These are phyloP conservation scores for Mareca strepera DNA, from an alignment of 2,797 vertebrate genomes.

Conservation along the genomic window DNA sequence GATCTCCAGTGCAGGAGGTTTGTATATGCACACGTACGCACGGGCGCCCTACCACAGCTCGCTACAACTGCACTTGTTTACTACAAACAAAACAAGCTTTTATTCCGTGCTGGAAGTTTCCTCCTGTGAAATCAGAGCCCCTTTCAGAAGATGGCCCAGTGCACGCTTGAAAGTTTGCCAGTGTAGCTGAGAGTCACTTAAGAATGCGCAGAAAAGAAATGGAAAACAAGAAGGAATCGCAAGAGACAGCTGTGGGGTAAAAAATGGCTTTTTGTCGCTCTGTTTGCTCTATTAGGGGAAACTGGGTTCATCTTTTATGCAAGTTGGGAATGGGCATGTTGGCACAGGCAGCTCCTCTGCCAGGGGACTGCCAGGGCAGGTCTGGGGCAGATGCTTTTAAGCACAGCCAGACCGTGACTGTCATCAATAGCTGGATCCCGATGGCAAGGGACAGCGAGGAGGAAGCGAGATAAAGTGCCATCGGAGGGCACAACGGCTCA, in stretches of 20 bases:
- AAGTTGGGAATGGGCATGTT: neutral
- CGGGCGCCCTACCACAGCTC: neutral
- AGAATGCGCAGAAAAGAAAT: neutral
- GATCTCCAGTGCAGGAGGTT: neutral
- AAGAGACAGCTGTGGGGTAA: constrained; percentile 23
- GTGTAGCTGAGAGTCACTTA: constrained; percentile 20
- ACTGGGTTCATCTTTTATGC: neutral
- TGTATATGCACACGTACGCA: neutral
- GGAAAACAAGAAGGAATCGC: neutral
- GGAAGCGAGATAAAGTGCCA: constrained; percentile 50
- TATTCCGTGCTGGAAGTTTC: constrained; percentile 26
- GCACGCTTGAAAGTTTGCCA: constrained; percentile 49
- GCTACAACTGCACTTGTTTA: constrained; percentile 32
- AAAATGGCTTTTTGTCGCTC: constrained; percentile 45
- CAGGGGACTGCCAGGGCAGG: neutral
- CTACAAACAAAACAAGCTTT: constrained; percentile 57
- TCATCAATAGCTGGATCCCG: neutral
- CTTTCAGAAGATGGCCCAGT: constrained; percentile 35
- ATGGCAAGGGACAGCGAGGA: neutral
- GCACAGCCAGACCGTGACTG: neutral
- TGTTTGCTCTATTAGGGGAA: neutral
- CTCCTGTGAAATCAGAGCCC: constrained; percentile 41
- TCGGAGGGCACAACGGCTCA: neutral
- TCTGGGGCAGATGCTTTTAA: neutral
- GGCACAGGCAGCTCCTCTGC: neutral